Percentiles rank a stretch among this genome's conserved stretches.
These are phyloP conservation scores for Microdon myrmicae DNA, from an alignment of 2,888 invertebrate species.

Conservation along the genomic window DNA sequence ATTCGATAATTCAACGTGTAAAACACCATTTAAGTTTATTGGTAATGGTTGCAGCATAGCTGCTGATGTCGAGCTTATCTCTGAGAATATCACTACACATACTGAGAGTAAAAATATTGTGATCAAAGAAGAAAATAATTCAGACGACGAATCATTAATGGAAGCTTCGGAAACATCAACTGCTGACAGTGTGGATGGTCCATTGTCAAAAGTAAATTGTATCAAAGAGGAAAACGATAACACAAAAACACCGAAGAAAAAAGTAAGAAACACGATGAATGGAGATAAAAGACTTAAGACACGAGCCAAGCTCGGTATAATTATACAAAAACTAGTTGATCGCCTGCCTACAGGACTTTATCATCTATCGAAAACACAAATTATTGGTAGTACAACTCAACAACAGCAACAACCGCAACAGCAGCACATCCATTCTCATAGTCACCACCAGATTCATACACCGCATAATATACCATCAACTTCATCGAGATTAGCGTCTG, in stretches of 20 bases:
- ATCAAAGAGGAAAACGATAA: slow-evolving; percentile 17
- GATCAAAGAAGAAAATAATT: slow-evolving; percentile 39
- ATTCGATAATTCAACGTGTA: slow-evolving; percentile 67
- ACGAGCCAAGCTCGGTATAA: slow-evolving; percentile 64
- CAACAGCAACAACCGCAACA: slow-evolving; percentile 4
- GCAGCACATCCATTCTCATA: slow-evolving; percentile 55
- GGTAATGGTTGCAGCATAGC: slow-evolving; percentile 43
- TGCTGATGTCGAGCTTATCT: slow-evolving; percentile 34
- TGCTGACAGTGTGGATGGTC: slow-evolving; percentile 32
- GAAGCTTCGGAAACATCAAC: slow-evolving; percentile 39
- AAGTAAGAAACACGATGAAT: slow-evolving; percentile 26
- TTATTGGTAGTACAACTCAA: slow-evolving; percentile 39
- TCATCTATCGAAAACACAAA: slow-evolving; percentile 59
- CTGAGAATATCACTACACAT: slow-evolving; percentile 18
- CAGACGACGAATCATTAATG: slow-evolving; percentile 27
- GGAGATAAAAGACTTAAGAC: slow-evolving; percentile 62
- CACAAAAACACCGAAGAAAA: slow-evolving; percentile 35
- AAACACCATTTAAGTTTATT: slow-evolving; percentile 49
- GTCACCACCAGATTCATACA: slow-evolving; percentile 53
- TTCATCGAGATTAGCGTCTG: slow-evolving; percentile 61
- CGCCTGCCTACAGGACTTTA: slow-evolving; percentile 60
- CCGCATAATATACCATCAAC: slow-evolving; percentile 40
- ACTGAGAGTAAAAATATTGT: slow-evolving; percentile 17
- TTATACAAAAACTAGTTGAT: slow-evolving; percentile 65
- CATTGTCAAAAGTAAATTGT: slow-evolving; percentile 8